These are phyloP conservation scores for Pyrocephalus nanus DNA, from an alignment of 2,797 vertebrate genomes.

Conservation along the genomic window DNA sequence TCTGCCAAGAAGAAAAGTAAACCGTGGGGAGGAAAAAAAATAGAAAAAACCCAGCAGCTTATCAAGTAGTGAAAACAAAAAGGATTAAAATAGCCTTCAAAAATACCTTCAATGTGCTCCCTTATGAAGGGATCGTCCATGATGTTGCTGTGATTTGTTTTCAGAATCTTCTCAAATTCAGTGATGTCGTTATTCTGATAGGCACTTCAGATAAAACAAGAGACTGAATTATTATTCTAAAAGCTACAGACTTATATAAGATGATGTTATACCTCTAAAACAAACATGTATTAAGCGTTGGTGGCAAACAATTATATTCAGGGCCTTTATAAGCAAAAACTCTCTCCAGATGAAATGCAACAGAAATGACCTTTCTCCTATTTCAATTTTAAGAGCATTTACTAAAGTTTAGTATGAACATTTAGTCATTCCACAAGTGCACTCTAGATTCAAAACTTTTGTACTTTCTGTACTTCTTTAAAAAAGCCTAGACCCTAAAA, in stretches of 20 bases:
- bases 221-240: not conserved
- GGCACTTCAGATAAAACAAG: slow-evolving; percentile 82
- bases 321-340: not conserved
- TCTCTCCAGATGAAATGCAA: not conserved
- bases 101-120: slow-evolving; percentile 97
- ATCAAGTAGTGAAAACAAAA: not conserved
- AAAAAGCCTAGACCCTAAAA: not conserved
- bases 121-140: slow-evolving; percentile 99
- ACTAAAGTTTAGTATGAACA: not conserved
- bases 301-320: not conserved
- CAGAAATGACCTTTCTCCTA: not conserved
- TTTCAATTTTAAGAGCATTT: not conserved
- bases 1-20: not conserved
- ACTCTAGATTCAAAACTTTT: not conserved
- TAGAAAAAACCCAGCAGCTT: not conserved
- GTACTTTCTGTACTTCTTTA: not conserved
- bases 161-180: slow-evolving; percentile 99
- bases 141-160: slow-evolving; percentile 99
- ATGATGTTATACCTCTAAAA: not conserved
- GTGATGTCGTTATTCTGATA: slow-evolving; percentile 99
- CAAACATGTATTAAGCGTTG: not conserved
- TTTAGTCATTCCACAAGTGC: not conserved
- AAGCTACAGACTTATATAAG: slow-evolving; percentile 6
- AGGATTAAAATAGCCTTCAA: not conserved
- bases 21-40: not conserved